Conservation (phyloP, 2,888 invertebrate genomes). For the Polietes domitor region DNA sequence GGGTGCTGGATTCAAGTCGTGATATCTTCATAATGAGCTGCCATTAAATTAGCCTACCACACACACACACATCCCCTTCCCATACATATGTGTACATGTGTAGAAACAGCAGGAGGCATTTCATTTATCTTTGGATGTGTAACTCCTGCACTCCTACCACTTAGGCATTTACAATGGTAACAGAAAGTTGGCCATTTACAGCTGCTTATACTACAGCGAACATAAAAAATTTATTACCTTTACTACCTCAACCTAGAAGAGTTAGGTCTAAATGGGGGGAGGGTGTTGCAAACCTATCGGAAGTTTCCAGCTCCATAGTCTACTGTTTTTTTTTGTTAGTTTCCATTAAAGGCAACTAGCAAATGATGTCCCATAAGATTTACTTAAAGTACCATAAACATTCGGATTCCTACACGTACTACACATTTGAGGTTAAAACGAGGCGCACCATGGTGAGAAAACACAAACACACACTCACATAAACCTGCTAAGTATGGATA, state of each 20-base stretch:
- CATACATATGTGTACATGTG: background rate
- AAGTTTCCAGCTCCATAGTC: background rate
- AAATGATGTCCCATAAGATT: conserved; percentile 65
- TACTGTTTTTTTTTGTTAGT: conserved; percentile 36
- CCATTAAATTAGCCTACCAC: conserved; percentile 64
- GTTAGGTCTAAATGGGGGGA: background rate
- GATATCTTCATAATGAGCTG: conserved; percentile 64
- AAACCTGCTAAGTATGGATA: background rate
- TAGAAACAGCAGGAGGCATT: background rate
- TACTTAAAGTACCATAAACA: conserved; percentile 61
- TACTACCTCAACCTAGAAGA: conserved; percentile 15
- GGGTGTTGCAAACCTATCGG: background rate
- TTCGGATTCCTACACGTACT: conserved; percentile 56
- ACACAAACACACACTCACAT: background rate
- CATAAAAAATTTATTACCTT: conserved; percentile 63
- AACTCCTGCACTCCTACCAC: background rate
- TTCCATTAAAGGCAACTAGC: conserved; percentile 56
- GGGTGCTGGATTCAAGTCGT: conserved; percentile 51
- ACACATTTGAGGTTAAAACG: conserved; percentile 49
- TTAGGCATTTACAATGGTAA: conserved; percentile 29
- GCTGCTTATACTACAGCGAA: conserved; percentile 42
- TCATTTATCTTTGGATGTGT: conserved; percentile 11
- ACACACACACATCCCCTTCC: background rate
- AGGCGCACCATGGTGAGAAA: conserved; percentile 21
- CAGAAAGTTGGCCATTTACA: conserved; percentile 46